Percentiles rank a stretch among this genome's conserved stretches.
phyloP scores from a whole-genome alignment of 2,888 invertebrate species.

The Zootermopsis nevadensis region DNA sequence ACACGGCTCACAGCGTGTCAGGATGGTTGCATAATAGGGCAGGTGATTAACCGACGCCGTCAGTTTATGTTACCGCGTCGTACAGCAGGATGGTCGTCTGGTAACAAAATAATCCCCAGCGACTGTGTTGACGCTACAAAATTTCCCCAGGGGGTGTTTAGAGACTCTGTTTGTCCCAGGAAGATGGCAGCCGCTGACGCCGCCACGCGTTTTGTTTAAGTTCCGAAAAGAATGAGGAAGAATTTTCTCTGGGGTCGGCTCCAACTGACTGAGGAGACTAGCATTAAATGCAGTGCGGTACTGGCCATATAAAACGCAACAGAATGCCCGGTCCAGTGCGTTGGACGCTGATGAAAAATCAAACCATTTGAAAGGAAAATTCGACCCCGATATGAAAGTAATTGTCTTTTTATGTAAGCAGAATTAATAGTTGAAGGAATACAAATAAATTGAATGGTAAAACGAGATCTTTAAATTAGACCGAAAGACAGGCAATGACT shows the following conservation, averaged over 20 bases:
- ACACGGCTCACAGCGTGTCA: background rate
- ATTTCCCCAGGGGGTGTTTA: constrained; percentile 17
- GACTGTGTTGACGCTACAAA: background rate
- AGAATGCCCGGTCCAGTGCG: too few species aligned
- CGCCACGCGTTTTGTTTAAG: background rate
- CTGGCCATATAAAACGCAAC: too few species aligned
- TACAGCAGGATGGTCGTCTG: background rate
- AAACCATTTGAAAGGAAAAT: too few species aligned
- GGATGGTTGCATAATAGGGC: background rate
- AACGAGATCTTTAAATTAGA: too few species aligned
- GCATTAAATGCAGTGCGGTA: too few species aligned
- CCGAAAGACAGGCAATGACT: too few species aligned
- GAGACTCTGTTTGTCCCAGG: background rate
- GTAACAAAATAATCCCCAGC: constrained; percentile 16
- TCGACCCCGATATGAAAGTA: too few species aligned
- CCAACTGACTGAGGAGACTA: background rate
- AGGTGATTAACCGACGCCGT: background rate
- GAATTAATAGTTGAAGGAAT: too few species aligned
- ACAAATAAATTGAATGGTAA: too few species aligned
- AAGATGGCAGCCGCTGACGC: background rate
- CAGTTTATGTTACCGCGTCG: background rate
- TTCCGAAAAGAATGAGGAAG: background rate
- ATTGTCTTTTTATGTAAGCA: too few species aligned
- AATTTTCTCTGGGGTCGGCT: background rate
- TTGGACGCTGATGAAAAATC: too few species aligned